These are phyloP conservation scores for Morpho helenor DNA, from an alignment of 2,888 invertebrate species.

Conservation along the genomic window DNA sequence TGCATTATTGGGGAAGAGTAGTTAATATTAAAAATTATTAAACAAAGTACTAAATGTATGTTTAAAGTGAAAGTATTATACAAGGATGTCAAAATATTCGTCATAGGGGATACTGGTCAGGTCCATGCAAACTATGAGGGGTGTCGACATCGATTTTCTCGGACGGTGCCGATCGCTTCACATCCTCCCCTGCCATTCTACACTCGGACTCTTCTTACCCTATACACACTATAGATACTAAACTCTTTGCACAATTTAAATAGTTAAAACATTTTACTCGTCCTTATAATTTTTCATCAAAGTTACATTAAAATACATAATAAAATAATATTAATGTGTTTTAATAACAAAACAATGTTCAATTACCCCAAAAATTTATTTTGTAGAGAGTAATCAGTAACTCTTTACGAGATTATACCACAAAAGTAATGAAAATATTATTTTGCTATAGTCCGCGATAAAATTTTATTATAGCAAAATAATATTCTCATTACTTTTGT, in stretches of 20 bases:
- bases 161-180: conserved; percentile 71
- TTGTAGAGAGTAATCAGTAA: too few species aligned
- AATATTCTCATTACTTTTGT: too few species aligned
- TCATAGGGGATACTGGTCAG: conserved; percentile 19
- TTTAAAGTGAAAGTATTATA: not conserved
- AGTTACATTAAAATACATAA: too few species aligned
- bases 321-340: too few species aligned
- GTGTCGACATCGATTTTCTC: conserved; percentile 73
- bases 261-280: conserved; percentile 1
- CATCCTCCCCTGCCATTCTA: conserved; percentile 41
- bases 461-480: too few species aligned
- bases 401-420: too few species aligned
- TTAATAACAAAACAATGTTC: too few species aligned
- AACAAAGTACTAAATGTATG: not conserved
- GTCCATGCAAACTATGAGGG: conserved; percentile 77
- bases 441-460: too few species aligned
- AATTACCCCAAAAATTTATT: too few species aligned
- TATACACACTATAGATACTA: conserved; percentile 33
- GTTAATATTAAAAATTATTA: conserved; percentile 35
- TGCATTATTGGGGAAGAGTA: conserved; percentile 45
- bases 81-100: conserved; percentile 5
- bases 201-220: conserved; percentile 42
- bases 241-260: conserved; percentile 32
- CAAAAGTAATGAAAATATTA: too few species aligned
- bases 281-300: not conserved